Evolutionary conservation across 2,797 vertebrate species (phyloP).

Genomic region (Orestias chungarensis): DNA sequence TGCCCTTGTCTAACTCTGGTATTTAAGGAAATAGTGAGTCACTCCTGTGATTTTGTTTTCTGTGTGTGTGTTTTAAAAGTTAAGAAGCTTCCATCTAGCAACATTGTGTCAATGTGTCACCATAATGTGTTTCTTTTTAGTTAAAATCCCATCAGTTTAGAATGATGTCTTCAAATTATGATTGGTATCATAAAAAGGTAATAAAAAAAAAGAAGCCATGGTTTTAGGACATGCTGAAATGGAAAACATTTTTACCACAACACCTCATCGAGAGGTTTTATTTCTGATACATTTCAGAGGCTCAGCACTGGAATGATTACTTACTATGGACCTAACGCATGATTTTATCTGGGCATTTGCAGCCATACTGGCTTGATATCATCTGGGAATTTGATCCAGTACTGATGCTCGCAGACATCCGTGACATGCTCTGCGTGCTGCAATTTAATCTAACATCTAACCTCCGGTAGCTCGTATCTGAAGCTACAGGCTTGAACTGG

Average conservation of each 20-base stretch:
- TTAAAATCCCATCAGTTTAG: neutral
- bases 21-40: too few relatives aligned
- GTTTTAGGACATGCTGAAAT: neutral
- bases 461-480: slow-evolving; percentile 14
- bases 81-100: neutral
- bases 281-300: slow-evolving; percentile 26
- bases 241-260: slow-evolving; percentile 14
- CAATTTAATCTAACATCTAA: slow-evolving; percentile 45
- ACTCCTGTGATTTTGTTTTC: too few relatives aligned
- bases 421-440: slow-evolving; percentile 39
- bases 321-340: slow-evolving; percentile 13
- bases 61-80: neutral
- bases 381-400: slow-evolving; percentile 55
- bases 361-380: slow-evolving; percentile 47
- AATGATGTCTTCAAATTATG: neutral
- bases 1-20: neutral
- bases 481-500: slow-evolving; percentile 12
- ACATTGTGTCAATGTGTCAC: neutral
- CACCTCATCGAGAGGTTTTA: slow-evolving; percentile 9
- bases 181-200: neutral
- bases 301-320: slow-evolving; percentile 19
- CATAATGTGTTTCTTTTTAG: too few relatives aligned
- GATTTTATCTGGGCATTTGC: slow-evolving; percentile 24
- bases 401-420: slow-evolving; percentile 42
- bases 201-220: neutral